phyloP scores from a whole-genome alignment of 53 echinoderm and acorn worm genomes.

The Actinopyga echinites region DNA sequence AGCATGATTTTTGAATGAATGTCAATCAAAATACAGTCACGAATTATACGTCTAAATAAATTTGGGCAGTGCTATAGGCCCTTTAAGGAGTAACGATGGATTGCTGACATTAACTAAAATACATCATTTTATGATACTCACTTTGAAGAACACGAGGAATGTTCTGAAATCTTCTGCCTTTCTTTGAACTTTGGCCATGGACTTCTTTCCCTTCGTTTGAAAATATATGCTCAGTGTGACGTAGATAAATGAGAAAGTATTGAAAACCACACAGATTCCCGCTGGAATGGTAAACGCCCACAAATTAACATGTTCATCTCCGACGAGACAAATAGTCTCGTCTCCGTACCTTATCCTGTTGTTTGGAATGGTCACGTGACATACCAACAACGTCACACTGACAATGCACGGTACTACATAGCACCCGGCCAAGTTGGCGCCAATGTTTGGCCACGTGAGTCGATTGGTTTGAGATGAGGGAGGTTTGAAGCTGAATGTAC shows the following conservation, averaged over 20 bases:
- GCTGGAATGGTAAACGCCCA: background rate
- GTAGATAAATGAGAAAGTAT: background rate
- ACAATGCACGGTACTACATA: background rate
- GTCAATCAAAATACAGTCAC: too few species aligned
- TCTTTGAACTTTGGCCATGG: background rate
- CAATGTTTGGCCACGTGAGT: background rate
- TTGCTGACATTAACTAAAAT: too few species aligned
- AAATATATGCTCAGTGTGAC: background rate
- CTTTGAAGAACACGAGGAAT: constrained; percentile 26
- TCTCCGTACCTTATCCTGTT: background rate
- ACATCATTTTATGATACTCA: constrained; percentile 4
- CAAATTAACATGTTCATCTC: background rate
- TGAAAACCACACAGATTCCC: background rate
- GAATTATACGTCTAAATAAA: too few species aligned
- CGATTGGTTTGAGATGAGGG: background rate
- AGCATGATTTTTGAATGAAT: too few species aligned
- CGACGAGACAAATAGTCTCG: background rate
- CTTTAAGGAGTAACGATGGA: too few species aligned
- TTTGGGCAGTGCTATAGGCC: too few species aligned
- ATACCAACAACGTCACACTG: background rate
- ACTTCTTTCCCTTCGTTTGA: background rate
- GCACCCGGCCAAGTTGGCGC: background rate
- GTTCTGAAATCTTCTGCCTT: background rate
- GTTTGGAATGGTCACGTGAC: background rate
- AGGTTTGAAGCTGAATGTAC: background rate